phyloP scores from a whole-genome alignment of 2,113 vertebrate genomes.

The Saccopteryx leptura region DNA sequence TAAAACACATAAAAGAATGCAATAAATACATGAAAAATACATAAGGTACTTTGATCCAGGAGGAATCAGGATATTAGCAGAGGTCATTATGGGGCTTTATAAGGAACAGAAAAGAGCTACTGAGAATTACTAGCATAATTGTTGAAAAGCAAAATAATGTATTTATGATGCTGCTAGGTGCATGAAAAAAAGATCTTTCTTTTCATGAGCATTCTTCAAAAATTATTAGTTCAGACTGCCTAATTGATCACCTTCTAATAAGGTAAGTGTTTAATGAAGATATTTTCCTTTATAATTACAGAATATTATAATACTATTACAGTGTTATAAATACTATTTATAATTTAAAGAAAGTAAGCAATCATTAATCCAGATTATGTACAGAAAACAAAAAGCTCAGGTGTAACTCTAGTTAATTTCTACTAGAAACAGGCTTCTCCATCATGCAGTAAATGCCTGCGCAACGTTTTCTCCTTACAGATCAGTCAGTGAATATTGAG shows the following conservation, averaged over 20 bases:
- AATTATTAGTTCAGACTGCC: neutral
- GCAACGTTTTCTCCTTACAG: slow-evolving; percentile 36
- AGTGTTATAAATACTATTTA: neutral
- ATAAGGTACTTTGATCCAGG: neutral
- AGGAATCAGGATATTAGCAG: neutral
- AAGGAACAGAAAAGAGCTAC: neutral
- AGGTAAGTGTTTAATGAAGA: neutral
- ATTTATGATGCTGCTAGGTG: neutral
- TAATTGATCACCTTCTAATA: slow-evolving; percentile 4
- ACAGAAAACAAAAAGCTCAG: neutral
- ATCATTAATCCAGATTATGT: neutral
- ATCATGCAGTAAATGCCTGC: neutral
- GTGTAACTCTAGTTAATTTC: slow-evolving; percentile 13
- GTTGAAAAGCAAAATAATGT: neutral
- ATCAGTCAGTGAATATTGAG: slow-evolving; percentile 44
- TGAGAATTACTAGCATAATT: neutral
- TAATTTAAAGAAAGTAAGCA: neutral
- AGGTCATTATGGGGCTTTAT: neutral
- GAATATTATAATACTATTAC: neutral
- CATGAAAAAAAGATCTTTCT: neutral
- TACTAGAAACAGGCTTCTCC: neutral
- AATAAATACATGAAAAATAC: slow-evolving; percentile 43
- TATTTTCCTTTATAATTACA: neutral
- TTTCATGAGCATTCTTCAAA: slow-evolving; percentile 24
- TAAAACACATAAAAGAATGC: neutral